phyloP scores from a whole-genome alignment of 2,888 invertebrate species.

The Peribatodes rhomboidaria region DNA sequence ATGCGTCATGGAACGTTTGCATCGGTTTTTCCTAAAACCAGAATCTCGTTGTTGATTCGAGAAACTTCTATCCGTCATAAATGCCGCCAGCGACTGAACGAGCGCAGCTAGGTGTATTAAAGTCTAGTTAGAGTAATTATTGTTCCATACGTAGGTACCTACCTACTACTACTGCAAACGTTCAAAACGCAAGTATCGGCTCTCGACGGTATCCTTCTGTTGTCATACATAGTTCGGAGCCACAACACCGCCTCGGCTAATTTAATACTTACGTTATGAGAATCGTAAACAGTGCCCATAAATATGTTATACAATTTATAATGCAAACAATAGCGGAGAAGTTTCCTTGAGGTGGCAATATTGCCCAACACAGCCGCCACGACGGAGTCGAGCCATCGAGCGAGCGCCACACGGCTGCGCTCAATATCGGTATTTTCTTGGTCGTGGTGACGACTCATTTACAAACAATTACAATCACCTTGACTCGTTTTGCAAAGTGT shows the following conservation, averaged over 20 bases:
- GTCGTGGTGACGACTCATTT: neutral
- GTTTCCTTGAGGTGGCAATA: conserved; percentile 4
- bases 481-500: neutral
- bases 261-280: conserved; percentile 2
- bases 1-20: neutral
- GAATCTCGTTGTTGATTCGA: neutral
- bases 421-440: neutral
- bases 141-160: neutral
- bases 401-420: too few species aligned
- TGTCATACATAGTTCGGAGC: too few species aligned
- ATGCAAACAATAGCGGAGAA: neutral
- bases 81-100: neutral
- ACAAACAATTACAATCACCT: neutral
- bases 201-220: too few species aligned
- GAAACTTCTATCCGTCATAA: neutral
- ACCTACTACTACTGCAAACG: too few species aligned
- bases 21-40: neutral
- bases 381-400: too few species aligned
- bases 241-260: too few species aligned
- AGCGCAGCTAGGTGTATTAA: neutral
- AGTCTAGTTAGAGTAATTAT: too few species aligned
- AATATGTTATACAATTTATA: neutral
- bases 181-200: too few species aligned
- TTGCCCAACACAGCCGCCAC: neutral
- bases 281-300: neutral